A percentile compares a stretch with the other conserved stretches of the same genome.
Evolutionary conservation across 1,140 invertebrate species (phyloP).

Genomic region (Dendrolimus punctatus): DNA sequence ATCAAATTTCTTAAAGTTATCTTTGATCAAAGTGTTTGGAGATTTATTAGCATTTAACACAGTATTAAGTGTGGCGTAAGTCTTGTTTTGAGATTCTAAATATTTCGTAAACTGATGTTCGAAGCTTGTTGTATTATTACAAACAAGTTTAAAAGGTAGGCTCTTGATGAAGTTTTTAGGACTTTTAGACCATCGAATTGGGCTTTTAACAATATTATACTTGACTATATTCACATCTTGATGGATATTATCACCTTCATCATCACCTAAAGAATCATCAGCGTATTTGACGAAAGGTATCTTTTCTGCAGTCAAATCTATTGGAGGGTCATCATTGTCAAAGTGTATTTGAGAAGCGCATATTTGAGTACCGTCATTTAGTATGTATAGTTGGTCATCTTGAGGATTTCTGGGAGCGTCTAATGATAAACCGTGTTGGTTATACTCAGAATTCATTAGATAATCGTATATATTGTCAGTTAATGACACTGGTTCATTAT

Average conservation of each 20-base stretch:
- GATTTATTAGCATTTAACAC: slow-evolving; percentile 31
- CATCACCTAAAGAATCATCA: slow-evolving; percentile 26
- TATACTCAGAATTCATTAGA: slow-evolving; percentile 39
- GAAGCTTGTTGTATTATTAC: slow-evolving; percentile 46
- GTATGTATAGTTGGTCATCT: slow-evolving; percentile 39
- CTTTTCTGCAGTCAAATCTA: slow-evolving; percentile 46
- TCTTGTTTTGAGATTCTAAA: slow-evolving; percentile 36
- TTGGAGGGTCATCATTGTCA: slow-evolving; percentile 51
- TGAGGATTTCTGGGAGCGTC: slow-evolving; percentile 25
- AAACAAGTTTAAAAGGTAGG: slow-evolving; percentile 51
- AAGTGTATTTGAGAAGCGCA: slow-evolving; percentile 62
- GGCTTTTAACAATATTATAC: slow-evolving; percentile 48
- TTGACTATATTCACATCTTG: slow-evolving; percentile 27
- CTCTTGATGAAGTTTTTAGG: slow-evolving; percentile 45
- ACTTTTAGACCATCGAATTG: slow-evolving; percentile 32
- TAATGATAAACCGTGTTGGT: slow-evolving; percentile 18
- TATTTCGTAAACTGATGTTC: slow-evolving; percentile 54
- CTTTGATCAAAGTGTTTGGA: slow-evolving; percentile 32
- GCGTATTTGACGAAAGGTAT: slow-evolving; percentile 54
- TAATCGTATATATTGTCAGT: slow-evolving; percentile 55
- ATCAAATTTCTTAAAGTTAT: slow-evolving; percentile 38
- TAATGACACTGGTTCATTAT: slow-evolving; percentile 43
- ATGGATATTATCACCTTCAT: slow-evolving; percentile 22
- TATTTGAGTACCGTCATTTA: slow-evolving; percentile 61
- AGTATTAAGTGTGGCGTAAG: slow-evolving; percentile 29